A percentile compares a stretch with the other conserved stretches of the same genome.
These are phyloP conservation scores for Lochmaea capreae DNA, from an alignment of 2,888 invertebrate genomes.

Conservation along the genomic window DNA sequence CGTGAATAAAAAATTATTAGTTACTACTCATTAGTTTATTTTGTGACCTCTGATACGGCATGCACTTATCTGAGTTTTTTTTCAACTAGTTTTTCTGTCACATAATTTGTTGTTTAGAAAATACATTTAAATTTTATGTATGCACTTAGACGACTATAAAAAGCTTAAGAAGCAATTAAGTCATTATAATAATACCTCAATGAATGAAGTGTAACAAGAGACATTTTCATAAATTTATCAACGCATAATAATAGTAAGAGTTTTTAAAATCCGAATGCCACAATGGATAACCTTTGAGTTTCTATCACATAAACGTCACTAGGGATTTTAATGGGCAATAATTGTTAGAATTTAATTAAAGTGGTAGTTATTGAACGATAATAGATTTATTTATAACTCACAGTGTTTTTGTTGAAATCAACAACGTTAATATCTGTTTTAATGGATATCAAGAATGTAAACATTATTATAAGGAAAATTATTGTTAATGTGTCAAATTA, in stretches of 20 bases:
- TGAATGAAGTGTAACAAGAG: conserved; percentile 11
- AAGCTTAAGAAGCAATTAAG: conserved; percentile 5
- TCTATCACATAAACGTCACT: conserved; percentile 33
- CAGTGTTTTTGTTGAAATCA: conserved; percentile 35
- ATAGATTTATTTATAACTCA: conserved; percentile 40
- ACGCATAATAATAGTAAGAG: conserved; percentile 19
- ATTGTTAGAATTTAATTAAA: conserved; percentile 43
- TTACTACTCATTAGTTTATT: too few relatives aligned
- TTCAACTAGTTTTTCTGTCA: background rate
- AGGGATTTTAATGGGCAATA: conserved; percentile 36
- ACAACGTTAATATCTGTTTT: conserved; percentile 36
- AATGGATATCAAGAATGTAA: conserved; percentile 21
- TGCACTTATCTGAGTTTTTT: too few relatives aligned
- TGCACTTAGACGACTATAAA: conserved; percentile 1
- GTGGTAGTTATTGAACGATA: conserved; percentile 44
- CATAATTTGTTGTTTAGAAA: conserved; percentile 3
- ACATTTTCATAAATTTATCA: conserved; percentile 30
- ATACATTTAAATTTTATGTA: conserved; percentile 11
- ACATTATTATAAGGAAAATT: conserved; percentile 7
- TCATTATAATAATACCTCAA: conserved; percentile 8
- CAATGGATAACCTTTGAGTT: conserved; percentile 40
- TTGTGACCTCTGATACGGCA: too few relatives aligned
- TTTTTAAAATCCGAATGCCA: conserved; percentile 32
- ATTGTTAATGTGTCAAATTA: background rate
- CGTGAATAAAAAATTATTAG: too few relatives aligned